Percentiles rank a stretch among this genome's conserved stretches.
phyloP scores from a whole-genome alignment of 2,797 vertebrate genomes.

The Sebastes matsubarae region DNA sequence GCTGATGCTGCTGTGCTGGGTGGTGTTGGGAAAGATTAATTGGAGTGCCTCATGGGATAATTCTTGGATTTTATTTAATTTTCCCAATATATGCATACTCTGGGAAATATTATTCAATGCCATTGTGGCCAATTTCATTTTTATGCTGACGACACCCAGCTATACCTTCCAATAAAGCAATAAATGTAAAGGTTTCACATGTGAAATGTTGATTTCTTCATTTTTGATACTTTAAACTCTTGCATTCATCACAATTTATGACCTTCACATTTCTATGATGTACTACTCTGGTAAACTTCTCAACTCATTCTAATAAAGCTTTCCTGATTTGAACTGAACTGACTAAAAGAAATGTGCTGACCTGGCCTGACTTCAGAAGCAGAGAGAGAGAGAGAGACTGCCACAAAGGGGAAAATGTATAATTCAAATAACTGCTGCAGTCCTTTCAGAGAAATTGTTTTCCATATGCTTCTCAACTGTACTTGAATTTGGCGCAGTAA shows the following conservation, averaged over 20 bases:
- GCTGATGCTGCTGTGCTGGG: background rate
- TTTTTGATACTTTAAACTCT: background rate
- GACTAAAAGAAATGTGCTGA: background rate
- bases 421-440: background rate
- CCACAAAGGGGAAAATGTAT: background rate
- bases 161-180: no score
- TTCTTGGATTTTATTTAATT: background rate
- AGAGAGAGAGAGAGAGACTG: background rate
- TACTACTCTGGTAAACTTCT: background rate
- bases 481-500: background rate
- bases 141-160: no score
- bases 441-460: background rate
- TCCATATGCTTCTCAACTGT: background rate
- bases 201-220: background rate
- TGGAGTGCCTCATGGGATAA: background rate
- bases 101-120: background rate
- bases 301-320: background rate
- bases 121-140: background rate
- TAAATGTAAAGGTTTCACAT: background rate
- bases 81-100: background rate
- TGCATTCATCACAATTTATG: background rate
- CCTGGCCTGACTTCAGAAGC: background rate
- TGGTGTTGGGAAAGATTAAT: background rate
- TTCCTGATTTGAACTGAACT: background rate
- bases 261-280: background rate